phyloP scores from a whole-genome alignment of 2,888 invertebrate genomes.

The Andrena hattorfiana region DNA sequence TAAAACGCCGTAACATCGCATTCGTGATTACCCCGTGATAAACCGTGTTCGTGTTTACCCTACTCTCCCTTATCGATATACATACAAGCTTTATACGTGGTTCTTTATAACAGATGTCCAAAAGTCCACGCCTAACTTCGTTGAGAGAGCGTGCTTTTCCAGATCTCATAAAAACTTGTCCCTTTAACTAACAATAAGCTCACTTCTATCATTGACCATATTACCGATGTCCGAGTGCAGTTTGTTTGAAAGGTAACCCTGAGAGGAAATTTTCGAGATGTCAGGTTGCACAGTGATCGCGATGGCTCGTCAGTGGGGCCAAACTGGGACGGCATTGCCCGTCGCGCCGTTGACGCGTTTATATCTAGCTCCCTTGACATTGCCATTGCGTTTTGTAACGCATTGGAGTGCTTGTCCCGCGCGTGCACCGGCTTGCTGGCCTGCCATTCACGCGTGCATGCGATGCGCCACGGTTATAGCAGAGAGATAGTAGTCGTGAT shows the following conservation, averaged over 20 bases:
- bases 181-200: no score
- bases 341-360: slow-evolving; percentile 36
- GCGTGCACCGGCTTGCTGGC: slow-evolving; percentile 30
- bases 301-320: not conserved
- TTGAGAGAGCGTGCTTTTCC: no score
- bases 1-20: no score
- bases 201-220: not conserved
- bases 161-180: no score
- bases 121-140: no score
- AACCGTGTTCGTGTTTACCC: no score
- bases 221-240: not conserved
- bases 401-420: slow-evolving; percentile 45
- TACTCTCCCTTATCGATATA: slow-evolving; percentile 35
- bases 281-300: not conserved
- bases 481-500: slow-evolving; percentile 27
- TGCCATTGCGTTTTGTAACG: slow-evolving; percentile 57
- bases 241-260: not conserved
- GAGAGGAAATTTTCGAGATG: slow-evolving; percentile 10
- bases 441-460: slow-evolving; percentile 48
- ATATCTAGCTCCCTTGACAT: slow-evolving; percentile 67
- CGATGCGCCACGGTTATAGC: slow-evolving; percentile 45
- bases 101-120: not conserved
- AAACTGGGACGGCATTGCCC: slow-evolving; percentile 20
- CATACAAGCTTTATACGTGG: not conserved
- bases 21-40: no score